These are phyloP conservation scores for Arctocebus calabarensis DNA, from an alignment of 2,797 vertebrate genomes.

Conservation along the genomic window DNA sequence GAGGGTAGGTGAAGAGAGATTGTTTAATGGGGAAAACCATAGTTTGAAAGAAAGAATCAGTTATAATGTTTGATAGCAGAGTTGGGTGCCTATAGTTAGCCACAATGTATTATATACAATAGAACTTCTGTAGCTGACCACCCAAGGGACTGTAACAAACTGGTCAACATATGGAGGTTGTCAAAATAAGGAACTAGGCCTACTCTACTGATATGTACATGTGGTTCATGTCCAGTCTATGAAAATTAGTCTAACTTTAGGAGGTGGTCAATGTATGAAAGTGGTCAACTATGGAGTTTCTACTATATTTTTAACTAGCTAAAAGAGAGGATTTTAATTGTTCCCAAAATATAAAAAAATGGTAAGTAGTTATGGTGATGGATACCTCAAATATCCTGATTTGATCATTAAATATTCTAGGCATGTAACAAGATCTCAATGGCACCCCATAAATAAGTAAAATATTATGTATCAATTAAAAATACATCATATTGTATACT, in stretches of 20 bases:
- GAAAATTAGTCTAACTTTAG: no score
- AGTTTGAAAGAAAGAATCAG: no score
- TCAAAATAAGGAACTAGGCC: no score
- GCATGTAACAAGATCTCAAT: neutral
- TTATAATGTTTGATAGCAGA: neutral
- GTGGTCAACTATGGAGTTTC: no score
- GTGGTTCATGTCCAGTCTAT: no score
- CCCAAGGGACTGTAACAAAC: no score
- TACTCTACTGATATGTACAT: no score
- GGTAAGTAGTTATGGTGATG: neutral
- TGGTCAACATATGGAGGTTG: no score
- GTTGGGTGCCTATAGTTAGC: neutral
- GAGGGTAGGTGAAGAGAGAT: no score
- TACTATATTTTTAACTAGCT: neutral
- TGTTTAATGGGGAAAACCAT: no score
- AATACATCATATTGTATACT: neutral
- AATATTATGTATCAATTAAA: neutral
- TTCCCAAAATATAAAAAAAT: neutral
- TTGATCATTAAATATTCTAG: neutral
- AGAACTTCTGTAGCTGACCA: no score
- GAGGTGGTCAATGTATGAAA: no score
- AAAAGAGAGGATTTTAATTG: neutral
- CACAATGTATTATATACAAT: neutral
- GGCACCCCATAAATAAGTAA: neutral
- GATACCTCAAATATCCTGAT: neutral